Evolutionary conservation across 2,888 invertebrate genomes (phyloP).

Genomic region (Itoplectis maculator): DNA sequence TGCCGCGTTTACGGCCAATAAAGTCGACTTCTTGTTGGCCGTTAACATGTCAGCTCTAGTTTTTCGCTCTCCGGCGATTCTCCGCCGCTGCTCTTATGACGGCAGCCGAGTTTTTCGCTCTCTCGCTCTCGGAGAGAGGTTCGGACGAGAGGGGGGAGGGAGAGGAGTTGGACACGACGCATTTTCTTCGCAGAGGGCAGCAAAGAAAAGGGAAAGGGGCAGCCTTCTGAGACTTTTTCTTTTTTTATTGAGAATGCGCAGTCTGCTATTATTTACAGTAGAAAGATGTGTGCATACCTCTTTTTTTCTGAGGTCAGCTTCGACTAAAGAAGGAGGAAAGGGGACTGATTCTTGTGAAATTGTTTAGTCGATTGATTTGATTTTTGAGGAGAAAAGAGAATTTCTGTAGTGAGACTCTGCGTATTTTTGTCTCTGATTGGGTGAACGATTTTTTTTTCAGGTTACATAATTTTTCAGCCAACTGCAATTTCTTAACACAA

Average conservation of each 20-base stretch:
- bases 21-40: slow-evolving; percentile 82
- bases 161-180: slow-evolving; percentile 41
- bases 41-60: slow-evolving; percentile 83
- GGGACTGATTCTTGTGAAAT: too few relatives aligned
- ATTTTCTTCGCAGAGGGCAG: slow-evolving; percentile 43
- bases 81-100: slow-evolving; percentile 50
- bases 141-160: slow-evolving; percentile 46
- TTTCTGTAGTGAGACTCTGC: too few relatives aligned
- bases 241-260: neutral
- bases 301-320: neutral
- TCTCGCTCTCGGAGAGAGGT: too few relatives aligned
- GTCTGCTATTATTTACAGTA: slow-evolving; percentile 39
- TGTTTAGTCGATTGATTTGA: too few relatives aligned
- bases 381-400: too few relatives aligned
- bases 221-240: slow-evolving; percentile 38
- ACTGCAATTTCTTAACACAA: too few relatives aligned
- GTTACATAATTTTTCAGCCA: too few relatives aligned
- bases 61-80: slow-evolving; percentile 76
- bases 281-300: neutral
- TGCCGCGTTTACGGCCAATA: slow-evolving; percentile 82
- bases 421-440: too few relatives aligned
- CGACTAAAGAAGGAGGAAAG: neutral
- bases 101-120: neutral
- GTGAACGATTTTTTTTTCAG: too few relatives aligned
- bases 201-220: slow-evolving; percentile 49